Evolutionary conservation across 2,797 vertebrate genomes (phyloP), one percentile per base, ranked within the genome.

Genomic region (Leptodactylus fallax): DNA sequence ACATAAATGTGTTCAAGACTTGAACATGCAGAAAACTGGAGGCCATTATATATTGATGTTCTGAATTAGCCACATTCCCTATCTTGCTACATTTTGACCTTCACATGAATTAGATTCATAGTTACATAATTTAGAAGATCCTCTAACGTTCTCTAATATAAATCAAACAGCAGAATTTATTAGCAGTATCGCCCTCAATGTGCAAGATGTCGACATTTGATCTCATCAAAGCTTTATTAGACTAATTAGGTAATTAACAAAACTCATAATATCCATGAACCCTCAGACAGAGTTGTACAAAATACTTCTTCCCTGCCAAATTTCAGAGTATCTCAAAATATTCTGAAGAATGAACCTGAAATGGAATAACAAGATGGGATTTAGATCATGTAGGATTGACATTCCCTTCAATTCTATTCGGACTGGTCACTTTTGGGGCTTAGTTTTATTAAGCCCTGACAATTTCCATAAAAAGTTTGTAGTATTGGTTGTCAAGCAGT

Each of bases 171-270:
- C 9, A 61, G 36, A 51, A 49, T 85, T 25, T 61, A 61, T 61
- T 61, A 85, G 83, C 72, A 16, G 21, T 25, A 51, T 12, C 51
- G 58, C 17, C 56, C 83, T 25, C 25, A 36, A 1, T 36, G 16
- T 56, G 51, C 25, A 21, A 58, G 77, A 56, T 56, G 77, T 79
- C 27, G 51, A 25, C 77, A 79, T 58, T 58, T 27, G 14, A 27
- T 56, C 14, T 56, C 53, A 79, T 79, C 25, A 78, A 85, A 60
- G 25, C 69, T 16, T 77, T 77, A 85, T 76, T 77, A 63, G 19
- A 77, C 71, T 85, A 77, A 85, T 77, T 77, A 61, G 69, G 19
- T 60, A 85, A 77, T 85, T 85, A 85, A 47, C 69, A 72, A 16
- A 72, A 45, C 17, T 72, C 27, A 17, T 47, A 77, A 12, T 80